Evolutionary conservation across 2,113 vertebrate genomes (phyloP), one percentile per base, ranked within the genome.

Genomic region (Phycodurus eques): DNA sequence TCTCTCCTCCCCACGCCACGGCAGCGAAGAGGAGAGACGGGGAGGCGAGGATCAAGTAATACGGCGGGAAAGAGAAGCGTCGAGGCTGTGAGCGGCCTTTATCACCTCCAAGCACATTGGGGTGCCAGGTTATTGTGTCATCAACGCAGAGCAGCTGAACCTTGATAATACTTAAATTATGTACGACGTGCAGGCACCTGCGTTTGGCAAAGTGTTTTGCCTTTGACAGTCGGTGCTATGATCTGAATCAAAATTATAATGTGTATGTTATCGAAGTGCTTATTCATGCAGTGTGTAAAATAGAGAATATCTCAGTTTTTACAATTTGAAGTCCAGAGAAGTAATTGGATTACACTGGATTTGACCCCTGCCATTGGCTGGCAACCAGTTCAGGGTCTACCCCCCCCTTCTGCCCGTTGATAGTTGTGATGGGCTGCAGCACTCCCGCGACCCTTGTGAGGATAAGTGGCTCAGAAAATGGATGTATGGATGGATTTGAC

Each of bases 1-100:
- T 73, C 64, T 67, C 63, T 67, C 69, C 67, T 76, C 63, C 57
- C 76, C 79, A 78, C 62, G 31, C 54, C 33, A 49, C 14, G 53
- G 49, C 22, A 57, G n/a, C 20, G 15, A 64, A 7, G 19, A 66
- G 68, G n/a, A 51, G n/a, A 46, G 31, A 67, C 11, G 20, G 22
- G 22, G 53, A 59, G 39, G 68, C 43, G 39, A 60, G 51, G 68
- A 51, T 64, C 19, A 64, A 44, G 42, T 39, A 39, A 22, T 64
- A 63, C 9, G 19, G 2, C 10, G 22, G 22, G 22, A 10, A 63
- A 44, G 56, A 12, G 56, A 14, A 14, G 22, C 56, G 27, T 31
- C 1, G 27, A 59, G 62, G 39, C 62, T 64, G 39, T 42, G 44
- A 14, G 20, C 62, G 20, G 62, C 42, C 39, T 65, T 65, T 65